Evolutionary conservation across 2,888 invertebrate genomes (phyloP), one percentile per base, ranked within the genome.

Genomic region (Hydroisotoma schaefferi): DNA sequence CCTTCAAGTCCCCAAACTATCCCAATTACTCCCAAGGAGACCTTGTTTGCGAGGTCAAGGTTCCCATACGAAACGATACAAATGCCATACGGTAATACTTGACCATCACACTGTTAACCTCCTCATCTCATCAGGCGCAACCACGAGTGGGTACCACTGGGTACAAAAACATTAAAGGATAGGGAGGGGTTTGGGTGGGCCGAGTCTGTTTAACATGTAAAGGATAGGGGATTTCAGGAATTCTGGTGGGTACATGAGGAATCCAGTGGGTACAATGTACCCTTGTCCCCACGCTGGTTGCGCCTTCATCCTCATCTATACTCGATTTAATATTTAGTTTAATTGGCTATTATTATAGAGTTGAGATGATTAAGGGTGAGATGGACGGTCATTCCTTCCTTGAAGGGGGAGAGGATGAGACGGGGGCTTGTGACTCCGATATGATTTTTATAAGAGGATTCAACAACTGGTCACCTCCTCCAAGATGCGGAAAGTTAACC

Each of bases 371-470:
- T 3, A 2, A 38, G 10, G 63, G 55, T 2, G 63, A 67, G 26
- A 67, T 62, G 60, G 68, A 70, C 40, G 65, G 63, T 1, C 23
- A 57, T 23, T 64, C 67, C 1, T 64, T 62, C 38, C 57, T 62
- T n/a, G 61, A 55, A 8, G 57, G 47, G 5, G n/a, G n/a, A n/a
- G 68, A 63, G 1, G 59, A 62, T 23, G 49, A 58, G 23, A 40
- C 44, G 2, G 63, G 57, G 8, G 4, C 18, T 12, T 70, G 70
- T 57, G 70, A 70, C 23, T 54, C 63, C 15, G 70, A 70, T 55
- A 49, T 64, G 53, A 53, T 70, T 22, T 69, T 71, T 49, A 61
- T 71, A 5, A 40, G 61, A 18, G 71, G 71, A n/a, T 71, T 71
- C 27, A 55, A 59, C 6, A 54, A 48, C 10, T 71, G 71, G 71